These are phyloP conservation scores for Microplitis mediator DNA, from an alignment of 1,140 invertebrate genomes.

Conservation along the genomic window DNA sequence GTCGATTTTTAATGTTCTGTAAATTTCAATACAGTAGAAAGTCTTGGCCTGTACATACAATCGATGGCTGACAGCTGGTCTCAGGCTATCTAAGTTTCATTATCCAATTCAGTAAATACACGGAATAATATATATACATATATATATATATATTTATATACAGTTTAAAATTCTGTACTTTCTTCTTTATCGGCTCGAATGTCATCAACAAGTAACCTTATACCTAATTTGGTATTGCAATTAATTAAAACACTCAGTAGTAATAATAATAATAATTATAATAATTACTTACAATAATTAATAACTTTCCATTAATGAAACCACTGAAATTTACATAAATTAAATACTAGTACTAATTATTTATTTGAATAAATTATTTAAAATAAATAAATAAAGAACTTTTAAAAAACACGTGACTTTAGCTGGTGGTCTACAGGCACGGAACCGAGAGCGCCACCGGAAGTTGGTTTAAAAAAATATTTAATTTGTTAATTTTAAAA, in stretches of 20 bases:
- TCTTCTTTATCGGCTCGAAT: too few relatives aligned
- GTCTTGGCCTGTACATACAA: constrained; percentile 33
- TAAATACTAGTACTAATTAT: neutral
- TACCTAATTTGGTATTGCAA: too few relatives aligned
- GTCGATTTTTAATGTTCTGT: constrained; percentile 15
- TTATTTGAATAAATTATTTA: neutral
- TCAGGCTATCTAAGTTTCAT: constrained; percentile 10
- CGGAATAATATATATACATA: constrained; percentile 28
- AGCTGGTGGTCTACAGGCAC: constrained; percentile 15
- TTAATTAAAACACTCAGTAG: too few relatives aligned
- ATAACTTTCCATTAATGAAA: too few relatives aligned
- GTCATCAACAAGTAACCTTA: too few relatives aligned
- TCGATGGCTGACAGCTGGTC: constrained; percentile 53
- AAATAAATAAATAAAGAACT: neutral
- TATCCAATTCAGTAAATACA: constrained; percentile 8
- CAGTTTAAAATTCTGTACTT: too few relatives aligned
- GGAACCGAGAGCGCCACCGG: constrained; percentile 21
- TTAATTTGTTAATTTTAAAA: neutral
- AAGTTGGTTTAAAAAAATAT: constrained; percentile 5
- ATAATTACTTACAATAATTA: too few relatives aligned
- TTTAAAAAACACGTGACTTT: neutral
- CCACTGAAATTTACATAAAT: too few relatives aligned
- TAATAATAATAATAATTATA: too few relatives aligned
- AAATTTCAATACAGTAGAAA: constrained; percentile 21
- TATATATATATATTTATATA: too few relatives aligned